Conservation (phyloP, 2,888 invertebrate genomes). For the Lepidochrysops patricia region DNA sequence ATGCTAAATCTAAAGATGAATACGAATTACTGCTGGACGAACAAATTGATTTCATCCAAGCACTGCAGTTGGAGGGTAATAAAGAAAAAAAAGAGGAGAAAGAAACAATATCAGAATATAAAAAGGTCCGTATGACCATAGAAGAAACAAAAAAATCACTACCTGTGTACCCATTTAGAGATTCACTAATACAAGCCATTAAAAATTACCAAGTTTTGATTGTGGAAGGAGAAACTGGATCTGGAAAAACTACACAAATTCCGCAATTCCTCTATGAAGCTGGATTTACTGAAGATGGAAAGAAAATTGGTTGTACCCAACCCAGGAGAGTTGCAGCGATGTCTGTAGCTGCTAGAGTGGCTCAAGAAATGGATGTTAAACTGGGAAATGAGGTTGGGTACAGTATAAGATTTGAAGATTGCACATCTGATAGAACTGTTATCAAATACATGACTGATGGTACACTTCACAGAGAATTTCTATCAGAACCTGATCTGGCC, state of each 20-base stretch:
- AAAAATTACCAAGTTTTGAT: constrained; percentile 91
- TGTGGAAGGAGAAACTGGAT: constrained; percentile 98
- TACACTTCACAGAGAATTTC: constrained; percentile 95
- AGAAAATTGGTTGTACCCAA: constrained; percentile 97
- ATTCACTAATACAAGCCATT: constrained; percentile 93
- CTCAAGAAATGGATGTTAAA: constrained; percentile 97
- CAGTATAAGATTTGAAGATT: constrained; percentile 98
- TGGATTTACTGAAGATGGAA: constrained; percentile 87
- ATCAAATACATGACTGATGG: constrained; percentile 99
- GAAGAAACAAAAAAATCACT: constrained; percentile 93
- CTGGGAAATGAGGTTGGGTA: constrained; percentile 94
- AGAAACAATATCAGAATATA: constrained; percentile 77
- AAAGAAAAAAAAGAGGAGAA: constrained; percentile 74
- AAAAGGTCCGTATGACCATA: constrained; percentile 83
- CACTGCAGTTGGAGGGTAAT: constrained; percentile 84
- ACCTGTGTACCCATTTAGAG: constrained; percentile 94
- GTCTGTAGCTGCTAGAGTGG: constrained; percentile 99
- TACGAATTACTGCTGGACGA: constrained; percentile 96
- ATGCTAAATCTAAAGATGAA: constrained; percentile 83
- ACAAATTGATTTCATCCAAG: constrained; percentile 98
- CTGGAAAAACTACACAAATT: constrained; percentile 99
- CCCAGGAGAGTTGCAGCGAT: constrained; percentile 98
- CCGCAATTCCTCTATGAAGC: constrained; percentile 98
- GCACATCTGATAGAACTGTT: constrained; percentile 96
- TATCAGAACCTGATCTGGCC: constrained; percentile 96